Evolutionary conservation across 2,113 vertebrate genomes (phyloP).

Genomic region (Falco punctatus): DNA sequence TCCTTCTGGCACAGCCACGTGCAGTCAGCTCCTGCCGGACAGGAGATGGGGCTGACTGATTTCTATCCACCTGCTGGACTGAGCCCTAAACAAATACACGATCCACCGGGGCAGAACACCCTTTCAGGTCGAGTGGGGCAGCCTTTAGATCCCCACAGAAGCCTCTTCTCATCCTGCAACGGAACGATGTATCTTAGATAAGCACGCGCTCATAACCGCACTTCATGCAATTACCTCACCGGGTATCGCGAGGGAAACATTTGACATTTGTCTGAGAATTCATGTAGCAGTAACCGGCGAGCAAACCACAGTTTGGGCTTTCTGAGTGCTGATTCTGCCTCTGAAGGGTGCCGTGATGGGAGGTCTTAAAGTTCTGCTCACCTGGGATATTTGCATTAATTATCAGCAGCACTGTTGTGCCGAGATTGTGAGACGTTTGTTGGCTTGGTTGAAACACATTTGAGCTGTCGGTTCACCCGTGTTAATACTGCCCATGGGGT

Average conservation of each 20-base stretch:
- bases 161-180: not conserved
- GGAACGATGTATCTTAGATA: not conserved
- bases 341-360: not conserved
- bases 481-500: not conserved
- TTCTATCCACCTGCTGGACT: not conserved
- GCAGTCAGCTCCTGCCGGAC: not conserved
- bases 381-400: not conserved
- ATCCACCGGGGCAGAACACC: not conserved
- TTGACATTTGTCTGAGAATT: not conserved
- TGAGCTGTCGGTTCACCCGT: not conserved
- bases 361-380: not conserved
- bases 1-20: not conserved
- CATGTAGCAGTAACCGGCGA: not conserved
- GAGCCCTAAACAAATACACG: not conserved
- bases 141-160: not conserved
- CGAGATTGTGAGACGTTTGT: not conserved
- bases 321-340: not conserved
- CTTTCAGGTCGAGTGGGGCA: rapidly evolving
- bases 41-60: not conserved
- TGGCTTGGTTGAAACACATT: not conserved
- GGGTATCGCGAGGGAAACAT: not conserved
- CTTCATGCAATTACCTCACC: not conserved
- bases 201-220: not conserved
- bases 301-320: not conserved
- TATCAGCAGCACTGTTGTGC: not conserved